phyloP scores from a whole-genome alignment of 2,113 vertebrate species.

The Candoia aspera region DNA sequence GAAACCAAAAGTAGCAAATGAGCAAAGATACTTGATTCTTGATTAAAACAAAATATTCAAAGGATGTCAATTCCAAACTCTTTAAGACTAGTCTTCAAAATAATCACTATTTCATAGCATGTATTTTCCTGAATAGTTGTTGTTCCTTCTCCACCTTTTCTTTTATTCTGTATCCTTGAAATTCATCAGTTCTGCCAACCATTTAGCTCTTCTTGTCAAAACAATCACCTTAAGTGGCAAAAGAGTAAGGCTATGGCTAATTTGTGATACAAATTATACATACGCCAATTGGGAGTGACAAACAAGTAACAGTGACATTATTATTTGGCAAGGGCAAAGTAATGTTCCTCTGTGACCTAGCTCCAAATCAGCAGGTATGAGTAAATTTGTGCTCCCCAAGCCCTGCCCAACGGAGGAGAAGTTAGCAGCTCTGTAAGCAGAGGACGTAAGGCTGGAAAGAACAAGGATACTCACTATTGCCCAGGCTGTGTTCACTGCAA shows the following conservation, averaged over 20 bases:
- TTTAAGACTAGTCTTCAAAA: background rate
- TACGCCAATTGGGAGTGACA: background rate
- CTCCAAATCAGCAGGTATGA: background rate
- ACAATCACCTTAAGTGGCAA: background rate
- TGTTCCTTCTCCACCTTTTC: background rate
- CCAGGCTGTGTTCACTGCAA: conserved; percentile 16
- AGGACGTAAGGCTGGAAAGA: no score
- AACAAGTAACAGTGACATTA: background rate
- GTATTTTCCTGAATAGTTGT: background rate
- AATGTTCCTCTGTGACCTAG: background rate
- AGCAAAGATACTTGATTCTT: background rate
- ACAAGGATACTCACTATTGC: background rate
- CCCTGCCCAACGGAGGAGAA: background rate
- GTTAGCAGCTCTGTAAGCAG: background rate
- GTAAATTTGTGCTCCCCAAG: background rate
- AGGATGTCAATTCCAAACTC: background rate
- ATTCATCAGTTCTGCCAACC: background rate
- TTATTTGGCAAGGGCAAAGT: background rate
- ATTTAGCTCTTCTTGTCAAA: background rate
- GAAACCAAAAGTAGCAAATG: background rate
- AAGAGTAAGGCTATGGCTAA: no score
- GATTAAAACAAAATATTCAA: background rate
- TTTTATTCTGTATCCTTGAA: background rate
- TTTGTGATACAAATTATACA: background rate
- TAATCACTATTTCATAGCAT: background rate